A percentile compares a stretch with the other conserved stretches of the same genome.
Evolutionary conservation across 2,888 invertebrate species (phyloP).

Genomic region (Parthenolecanium corni): DNA sequence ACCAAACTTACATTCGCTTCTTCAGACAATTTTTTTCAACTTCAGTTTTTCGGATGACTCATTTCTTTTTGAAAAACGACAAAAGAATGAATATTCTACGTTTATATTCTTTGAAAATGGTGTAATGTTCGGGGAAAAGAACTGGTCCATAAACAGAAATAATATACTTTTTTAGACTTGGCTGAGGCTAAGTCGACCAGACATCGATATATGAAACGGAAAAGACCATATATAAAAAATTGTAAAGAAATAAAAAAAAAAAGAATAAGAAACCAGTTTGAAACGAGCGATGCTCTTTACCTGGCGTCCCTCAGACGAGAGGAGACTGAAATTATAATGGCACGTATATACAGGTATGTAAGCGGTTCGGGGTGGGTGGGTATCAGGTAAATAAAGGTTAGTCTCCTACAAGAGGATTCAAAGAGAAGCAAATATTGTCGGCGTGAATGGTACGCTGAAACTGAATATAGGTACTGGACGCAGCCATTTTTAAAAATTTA

Average conservation of each 20-base stretch:
- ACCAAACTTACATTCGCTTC: too few species aligned
- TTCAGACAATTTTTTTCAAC: too few species aligned
- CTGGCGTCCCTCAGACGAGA: conserved; percentile 19
- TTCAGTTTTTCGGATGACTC: too few species aligned
- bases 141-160: too few species aligned
- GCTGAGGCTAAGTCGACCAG: conserved; percentile 4
- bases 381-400: conserved; percentile 2
- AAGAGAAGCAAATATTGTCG: too few species aligned
- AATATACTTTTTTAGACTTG: not conserved
- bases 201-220: not conserved
- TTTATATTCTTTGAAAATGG: too few species aligned
- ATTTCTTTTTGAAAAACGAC: too few species aligned
- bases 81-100: too few species aligned
- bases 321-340: conserved; percentile 14
- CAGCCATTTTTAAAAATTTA: too few species aligned
- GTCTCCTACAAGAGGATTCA: not conserved
- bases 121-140: too few species aligned
- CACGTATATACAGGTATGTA: conserved; percentile 2
- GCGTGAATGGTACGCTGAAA: too few species aligned
- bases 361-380: not conserved
- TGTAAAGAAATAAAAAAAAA: not conserved
- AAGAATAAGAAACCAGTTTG: conserved; percentile 12
- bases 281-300: conserved; percentile 14
- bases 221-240: not conserved
- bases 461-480: too few species aligned